Percentiles rank a stretch among this genome's conserved stretches.
These are phyloP conservation scores for Papilio xuthus DNA, from an alignment of 1,140 invertebrate species.

Conservation along the genomic window DNA sequence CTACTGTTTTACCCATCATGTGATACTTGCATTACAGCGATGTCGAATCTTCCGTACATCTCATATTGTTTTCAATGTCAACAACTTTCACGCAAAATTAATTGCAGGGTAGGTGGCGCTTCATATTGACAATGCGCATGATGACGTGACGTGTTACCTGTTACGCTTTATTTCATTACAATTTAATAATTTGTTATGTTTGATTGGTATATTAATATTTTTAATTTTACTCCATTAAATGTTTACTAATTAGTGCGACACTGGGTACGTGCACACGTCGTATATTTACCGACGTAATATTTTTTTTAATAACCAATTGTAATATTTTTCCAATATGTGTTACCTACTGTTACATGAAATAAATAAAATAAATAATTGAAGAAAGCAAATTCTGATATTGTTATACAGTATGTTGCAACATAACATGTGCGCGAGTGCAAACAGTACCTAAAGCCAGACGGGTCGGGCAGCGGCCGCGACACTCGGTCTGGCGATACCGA, in stretches of 20 bases:
- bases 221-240: too few relatives aligned
- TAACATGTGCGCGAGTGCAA: background rate
- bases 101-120: background rate
- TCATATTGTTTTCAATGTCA: constrained; percentile 1
- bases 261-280: too few relatives aligned
- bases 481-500: constrained; percentile 64
- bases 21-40: background rate
- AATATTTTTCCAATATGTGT: too few relatives aligned
- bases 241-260: too few relatives aligned
- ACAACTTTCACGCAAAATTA: background rate
- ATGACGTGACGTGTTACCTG: background rate
- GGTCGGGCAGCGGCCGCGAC: constrained; percentile 44
- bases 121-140: background rate
- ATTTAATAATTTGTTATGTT: too few relatives aligned
- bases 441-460: constrained; percentile 54
- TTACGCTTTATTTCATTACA: background rate
- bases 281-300: too few relatives aligned
- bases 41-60: background rate
- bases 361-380: background rate
- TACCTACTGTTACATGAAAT: too few relatives aligned
- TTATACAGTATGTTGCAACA: constrained; percentile 12
- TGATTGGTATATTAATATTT: too few relatives aligned
- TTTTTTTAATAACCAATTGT: too few relatives aligned
- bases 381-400: background rate
- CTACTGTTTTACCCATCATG: background rate